phyloP scores from a whole-genome alignment of 2,797 vertebrate species.

The Chiloscyllium punctatum region DNA sequence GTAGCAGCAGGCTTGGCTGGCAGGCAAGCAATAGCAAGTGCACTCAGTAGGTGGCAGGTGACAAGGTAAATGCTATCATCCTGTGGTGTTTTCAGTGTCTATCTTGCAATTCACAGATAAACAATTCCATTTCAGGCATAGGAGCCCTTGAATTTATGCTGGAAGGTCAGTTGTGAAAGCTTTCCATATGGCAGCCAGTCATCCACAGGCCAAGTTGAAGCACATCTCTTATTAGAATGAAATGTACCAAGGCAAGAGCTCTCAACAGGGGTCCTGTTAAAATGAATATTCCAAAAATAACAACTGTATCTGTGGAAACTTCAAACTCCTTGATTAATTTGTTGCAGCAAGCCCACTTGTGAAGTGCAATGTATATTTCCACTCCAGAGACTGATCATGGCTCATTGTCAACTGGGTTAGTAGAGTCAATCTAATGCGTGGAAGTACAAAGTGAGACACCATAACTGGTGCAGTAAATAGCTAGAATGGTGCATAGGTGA shows the following conservation, averaged over 20 bases:
- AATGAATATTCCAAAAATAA: neutral
- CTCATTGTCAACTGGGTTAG: neutral
- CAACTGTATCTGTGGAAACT: neutral
- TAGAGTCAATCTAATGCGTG: neutral
- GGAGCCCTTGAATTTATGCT: neutral
- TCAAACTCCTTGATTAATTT: neutral
- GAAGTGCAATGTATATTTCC: neutral
- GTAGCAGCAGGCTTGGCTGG: too few species aligned
- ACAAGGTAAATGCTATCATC: too few species aligned
- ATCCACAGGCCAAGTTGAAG: neutral
- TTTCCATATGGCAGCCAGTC: neutral
- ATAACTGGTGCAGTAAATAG: neutral
- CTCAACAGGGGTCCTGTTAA: neutral
- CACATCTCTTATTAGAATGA: neutral
- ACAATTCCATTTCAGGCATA: neutral
- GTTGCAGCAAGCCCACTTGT: neutral
- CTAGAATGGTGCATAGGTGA: neutral
- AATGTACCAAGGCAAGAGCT: neutral
- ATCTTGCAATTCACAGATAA: neutral
- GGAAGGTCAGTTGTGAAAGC: neutral
- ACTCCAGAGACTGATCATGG: neutral
- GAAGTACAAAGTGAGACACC: neutral
- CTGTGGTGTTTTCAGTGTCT: neutral
- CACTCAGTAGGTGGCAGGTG: too few species aligned
- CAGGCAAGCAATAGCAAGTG: neutral